A percentile compares a stretch with the other conserved stretches of the same genome.
Evolutionary conservation across 1,140 invertebrate genomes (phyloP).

Genomic region (Achatina immaculata): DNA sequence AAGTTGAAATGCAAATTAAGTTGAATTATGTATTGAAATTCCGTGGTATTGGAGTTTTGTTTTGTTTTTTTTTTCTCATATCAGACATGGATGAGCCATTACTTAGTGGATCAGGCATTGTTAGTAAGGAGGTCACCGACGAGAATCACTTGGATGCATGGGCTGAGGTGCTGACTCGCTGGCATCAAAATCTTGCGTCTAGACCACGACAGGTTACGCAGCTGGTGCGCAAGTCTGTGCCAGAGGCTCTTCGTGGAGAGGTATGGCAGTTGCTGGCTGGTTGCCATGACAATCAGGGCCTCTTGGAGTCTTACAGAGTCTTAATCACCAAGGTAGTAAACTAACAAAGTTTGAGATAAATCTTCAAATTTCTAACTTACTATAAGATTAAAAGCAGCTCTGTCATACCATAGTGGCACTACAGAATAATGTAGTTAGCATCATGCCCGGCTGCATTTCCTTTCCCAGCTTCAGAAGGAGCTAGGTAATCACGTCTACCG

Average conservation of each 20-base stretch:
- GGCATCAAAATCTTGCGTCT: slow-evolving; percentile 73
- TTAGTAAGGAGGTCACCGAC: slow-evolving; percentile 95
- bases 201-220: slow-evolving; percentile 63
- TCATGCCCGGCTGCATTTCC: too few species aligned
- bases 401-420: too few species aligned
- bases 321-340: slow-evolving; percentile 87
- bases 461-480: too few species aligned
- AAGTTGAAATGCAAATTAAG: too few species aligned
- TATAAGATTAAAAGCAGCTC: too few species aligned
- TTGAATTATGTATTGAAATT: neutral
- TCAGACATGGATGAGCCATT: slow-evolving; percentile 92
- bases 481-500: too few species aligned
- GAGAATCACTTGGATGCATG: slow-evolving; percentile 93
- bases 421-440: too few species aligned
- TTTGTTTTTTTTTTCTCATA: neutral
- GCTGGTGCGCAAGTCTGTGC: slow-evolving; percentile 80
- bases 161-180: slow-evolving; percentile 89
- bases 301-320: slow-evolving; percentile 91
- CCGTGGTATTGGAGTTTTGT: neutral
- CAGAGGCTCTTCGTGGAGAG: slow-evolving; percentile 94
- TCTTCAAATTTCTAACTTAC: too few species aligned
- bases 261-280: slow-evolving; percentile 96
- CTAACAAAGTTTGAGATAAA: too few species aligned
- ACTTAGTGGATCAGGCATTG: slow-evolving; percentile 94
- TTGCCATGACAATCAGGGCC: slow-evolving; percentile 86